A percentile compares a stretch with the other conserved stretches of the same genome.
phyloP scores from a whole-genome alignment of 92 coral and sea anemone genomes.

The Bergia puertoricense region DNA sequence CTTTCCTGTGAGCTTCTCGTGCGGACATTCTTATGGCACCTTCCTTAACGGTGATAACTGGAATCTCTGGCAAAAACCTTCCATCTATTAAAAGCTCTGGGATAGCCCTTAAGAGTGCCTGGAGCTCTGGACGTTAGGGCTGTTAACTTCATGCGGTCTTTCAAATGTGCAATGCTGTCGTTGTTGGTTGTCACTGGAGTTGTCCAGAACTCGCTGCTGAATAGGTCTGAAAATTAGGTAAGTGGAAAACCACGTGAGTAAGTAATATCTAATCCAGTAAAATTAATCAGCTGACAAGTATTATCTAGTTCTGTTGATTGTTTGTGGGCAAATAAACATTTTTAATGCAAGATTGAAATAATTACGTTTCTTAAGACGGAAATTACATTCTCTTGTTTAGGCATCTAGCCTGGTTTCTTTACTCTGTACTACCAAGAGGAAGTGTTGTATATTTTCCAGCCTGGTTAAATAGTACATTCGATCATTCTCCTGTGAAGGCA shows the following conservation, averaged over 20 bases:
- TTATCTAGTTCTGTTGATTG: background rate
- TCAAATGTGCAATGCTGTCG: background rate
- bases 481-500: too few species aligned
- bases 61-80: constrained; percentile 39
- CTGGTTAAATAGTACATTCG: too few species aligned
- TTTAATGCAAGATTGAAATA: too few species aligned
- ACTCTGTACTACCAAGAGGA: too few species aligned
- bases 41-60: constrained; percentile 35
- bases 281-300: background rate
- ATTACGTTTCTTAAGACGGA: too few species aligned
- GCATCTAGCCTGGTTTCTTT: too few species aligned
- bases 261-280: background rate
- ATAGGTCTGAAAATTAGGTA: background rate
- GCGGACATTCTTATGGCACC: constrained; percentile 22
- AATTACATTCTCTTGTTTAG: too few species aligned
- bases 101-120: constrained; percentile 31
- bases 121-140: constrained; percentile 51
- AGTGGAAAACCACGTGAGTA: background rate
- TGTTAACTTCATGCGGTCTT: constrained; percentile 39
- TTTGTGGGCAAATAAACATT: too few species aligned
- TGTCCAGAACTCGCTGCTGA: constrained; percentile 6
- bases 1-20: constrained; percentile 15
- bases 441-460: too few species aligned
- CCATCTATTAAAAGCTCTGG: constrained; percentile 47
- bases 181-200: background rate